Evolutionary conservation across 2,113 vertebrate species (phyloP).

Genomic region (Hippocampus zosterae): DNA sequence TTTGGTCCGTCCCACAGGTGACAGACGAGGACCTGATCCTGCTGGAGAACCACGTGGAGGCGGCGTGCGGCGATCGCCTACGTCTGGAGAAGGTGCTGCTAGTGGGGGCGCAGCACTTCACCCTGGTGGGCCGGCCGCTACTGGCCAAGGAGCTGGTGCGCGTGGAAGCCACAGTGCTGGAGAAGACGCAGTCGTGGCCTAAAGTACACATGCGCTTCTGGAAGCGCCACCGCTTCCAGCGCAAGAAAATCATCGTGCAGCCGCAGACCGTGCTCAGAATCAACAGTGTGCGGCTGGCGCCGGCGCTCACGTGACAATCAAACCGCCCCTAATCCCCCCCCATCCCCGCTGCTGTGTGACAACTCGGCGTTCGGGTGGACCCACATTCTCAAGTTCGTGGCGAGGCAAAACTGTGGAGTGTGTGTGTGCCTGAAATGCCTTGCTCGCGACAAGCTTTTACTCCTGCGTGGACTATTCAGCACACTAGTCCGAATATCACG

Average conservation of each 20-base stretch:
- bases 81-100: constrained; percentile 64
- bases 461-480: too few species aligned
- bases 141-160: constrained; percentile 52
- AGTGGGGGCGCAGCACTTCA: constrained; percentile 60
- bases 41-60: constrained; percentile 58
- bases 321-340: too few species aligned
- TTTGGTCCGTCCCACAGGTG: constrained; percentile 8
- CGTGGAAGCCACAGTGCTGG: constrained; percentile 58
- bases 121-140: constrained; percentile 55
- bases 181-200: constrained; percentile 62
- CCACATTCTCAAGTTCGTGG: too few species aligned
- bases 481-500: too few species aligned
- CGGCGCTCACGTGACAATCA: constrained; percentile 28
- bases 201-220: constrained; percentile 58
- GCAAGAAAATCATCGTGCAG: constrained; percentile 46
- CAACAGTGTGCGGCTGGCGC: constrained; percentile 47
- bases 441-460: too few species aligned
- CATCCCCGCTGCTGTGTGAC: background rate
- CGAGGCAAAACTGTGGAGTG: too few species aligned
- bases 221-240: constrained; percentile 55
- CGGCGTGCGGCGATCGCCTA: constrained; percentile 58
- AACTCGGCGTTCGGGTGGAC: background rate
- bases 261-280: constrained; percentile 62
- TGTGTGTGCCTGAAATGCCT: too few species aligned
- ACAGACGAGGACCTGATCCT: constrained; percentile 59